Evolutionary conservation across 2,888 invertebrate species (phyloP).

Genomic region (Hirtodrosophila histrioides): DNA sequence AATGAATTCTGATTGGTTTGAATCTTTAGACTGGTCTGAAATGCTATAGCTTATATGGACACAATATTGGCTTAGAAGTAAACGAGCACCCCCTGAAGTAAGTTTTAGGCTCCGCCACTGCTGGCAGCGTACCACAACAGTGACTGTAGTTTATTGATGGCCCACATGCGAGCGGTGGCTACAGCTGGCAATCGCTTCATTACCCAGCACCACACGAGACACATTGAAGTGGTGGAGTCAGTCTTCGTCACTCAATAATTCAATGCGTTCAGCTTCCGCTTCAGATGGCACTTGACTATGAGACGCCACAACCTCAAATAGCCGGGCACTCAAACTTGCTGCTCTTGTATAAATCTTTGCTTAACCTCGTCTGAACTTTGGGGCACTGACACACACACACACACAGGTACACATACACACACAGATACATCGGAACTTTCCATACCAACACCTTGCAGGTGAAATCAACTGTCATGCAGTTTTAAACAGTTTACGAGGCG

Average conservation of each 20-base stretch:
- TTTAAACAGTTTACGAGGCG: constrained; percentile 77
- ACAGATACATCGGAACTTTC: constrained; percentile 29
- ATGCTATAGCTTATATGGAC: no score
- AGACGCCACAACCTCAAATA: constrained; percentile 57
- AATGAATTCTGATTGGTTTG: no score
- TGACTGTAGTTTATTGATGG: constrained; percentile 61
- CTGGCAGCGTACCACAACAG: neutral
- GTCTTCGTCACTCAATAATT: constrained; percentile 66
- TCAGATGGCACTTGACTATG: constrained; percentile 57
- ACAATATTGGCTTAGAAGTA: no score
- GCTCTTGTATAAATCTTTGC: constrained; percentile 61
- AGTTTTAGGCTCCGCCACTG: no score
- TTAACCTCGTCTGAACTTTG: constrained; percentile 71
- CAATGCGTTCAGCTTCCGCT: constrained; percentile 43
- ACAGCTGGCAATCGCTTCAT: constrained; percentile 56
- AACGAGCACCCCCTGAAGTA: no score
- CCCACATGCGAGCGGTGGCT: constrained; percentile 55
- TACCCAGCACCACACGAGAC: constrained; percentile 36
- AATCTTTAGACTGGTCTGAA: no score
- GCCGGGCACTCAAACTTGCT: constrained; percentile 49
- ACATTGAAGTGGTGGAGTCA: constrained; percentile 6
- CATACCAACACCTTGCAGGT: constrained; percentile 56
- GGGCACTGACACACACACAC: constrained; percentile 3
- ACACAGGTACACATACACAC: neutral
- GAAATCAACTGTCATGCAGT: constrained; percentile 75